A percentile compares a stretch with the other conserved stretches of the same genome.
Conservation (phyloP, 1,140 invertebrate species). For the Andrena cerasifolii region DNA sequence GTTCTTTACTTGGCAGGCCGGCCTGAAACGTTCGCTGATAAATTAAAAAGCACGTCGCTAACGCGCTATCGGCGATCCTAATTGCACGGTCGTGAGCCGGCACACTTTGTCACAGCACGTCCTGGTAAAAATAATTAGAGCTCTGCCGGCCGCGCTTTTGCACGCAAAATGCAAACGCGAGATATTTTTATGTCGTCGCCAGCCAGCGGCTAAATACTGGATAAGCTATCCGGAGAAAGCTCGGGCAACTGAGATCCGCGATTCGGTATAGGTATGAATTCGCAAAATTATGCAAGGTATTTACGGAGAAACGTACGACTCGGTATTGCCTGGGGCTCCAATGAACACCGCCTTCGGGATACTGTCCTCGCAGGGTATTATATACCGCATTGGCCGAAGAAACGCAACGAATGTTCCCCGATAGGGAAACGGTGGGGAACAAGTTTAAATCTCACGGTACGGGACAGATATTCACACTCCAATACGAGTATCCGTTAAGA, state of each 20-base stretch:
- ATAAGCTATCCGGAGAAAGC: conserved; percentile 23
- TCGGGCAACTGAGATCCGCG: background rate
- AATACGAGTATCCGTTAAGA: conserved; percentile 67
- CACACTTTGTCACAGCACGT: conserved; percentile 56
- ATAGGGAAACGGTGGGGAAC: conserved; percentile 49
- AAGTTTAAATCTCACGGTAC: conserved; percentile 59
- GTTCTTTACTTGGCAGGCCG: background rate
- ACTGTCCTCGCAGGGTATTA: conserved; percentile 23
- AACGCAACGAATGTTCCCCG: conserved; percentile 39
- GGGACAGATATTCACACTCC: conserved; percentile 61
- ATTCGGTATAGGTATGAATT: background rate
- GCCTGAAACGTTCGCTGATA: conserved; percentile 26
- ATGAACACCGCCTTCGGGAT: background rate
- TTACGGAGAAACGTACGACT: background rate
- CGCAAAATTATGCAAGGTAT: background rate
- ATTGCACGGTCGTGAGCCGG: conserved; percentile 58
- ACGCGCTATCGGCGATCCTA: conserved; percentile 52
- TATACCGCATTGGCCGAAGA: conserved; percentile 45
- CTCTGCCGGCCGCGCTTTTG: conserved; percentile 32
- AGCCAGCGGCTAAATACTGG: background rate
- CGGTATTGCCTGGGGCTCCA: background rate
- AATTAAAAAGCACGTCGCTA: conserved; percentile 53
- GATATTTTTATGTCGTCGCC: conserved; percentile 57
- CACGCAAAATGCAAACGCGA: conserved; percentile 54
- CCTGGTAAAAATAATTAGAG: conserved; percentile 62